phyloP scores from a whole-genome alignment of 2,113 vertebrate genomes.

The Panthera tigris region DNA sequence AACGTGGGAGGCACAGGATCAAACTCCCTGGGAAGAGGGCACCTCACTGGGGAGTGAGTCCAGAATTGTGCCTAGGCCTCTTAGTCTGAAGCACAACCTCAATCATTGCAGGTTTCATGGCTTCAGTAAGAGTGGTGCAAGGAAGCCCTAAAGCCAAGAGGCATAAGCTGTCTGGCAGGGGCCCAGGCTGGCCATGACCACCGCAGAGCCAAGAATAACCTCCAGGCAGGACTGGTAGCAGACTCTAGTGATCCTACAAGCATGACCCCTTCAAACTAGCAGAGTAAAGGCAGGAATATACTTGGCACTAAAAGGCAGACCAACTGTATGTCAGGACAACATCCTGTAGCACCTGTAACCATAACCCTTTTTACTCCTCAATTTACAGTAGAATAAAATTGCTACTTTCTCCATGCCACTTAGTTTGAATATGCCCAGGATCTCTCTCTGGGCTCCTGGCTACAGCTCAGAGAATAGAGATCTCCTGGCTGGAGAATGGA shows the following conservation, averaged over 20 bases:
- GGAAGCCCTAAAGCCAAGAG: not conserved
- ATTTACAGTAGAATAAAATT: not conserved
- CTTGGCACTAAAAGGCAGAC: slow-evolving; percentile 4
- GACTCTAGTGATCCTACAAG: not conserved
- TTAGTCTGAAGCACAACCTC: slow-evolving; percentile 52
- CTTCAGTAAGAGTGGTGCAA: not conserved
- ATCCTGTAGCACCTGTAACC: not conserved
- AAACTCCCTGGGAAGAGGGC: slow-evolving; percentile 26
- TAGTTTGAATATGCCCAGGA: not conserved
- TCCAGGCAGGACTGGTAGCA: not conserved
- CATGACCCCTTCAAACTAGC: not conserved
- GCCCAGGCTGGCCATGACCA: not conserved
- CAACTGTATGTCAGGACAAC: slow-evolving; percentile 25
- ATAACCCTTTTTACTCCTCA: not conserved
- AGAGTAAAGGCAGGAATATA: not conserved
- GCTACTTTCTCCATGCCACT: not conserved
- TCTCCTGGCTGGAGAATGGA: not conserved
- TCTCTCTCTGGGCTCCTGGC: not conserved
- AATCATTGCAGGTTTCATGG: not conserved
- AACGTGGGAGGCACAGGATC: slow-evolving; percentile 40
- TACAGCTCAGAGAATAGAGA: slow-evolving; percentile 27
- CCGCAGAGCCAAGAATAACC: slow-evolving; percentile 14
- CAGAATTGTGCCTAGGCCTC: slow-evolving; percentile 9
- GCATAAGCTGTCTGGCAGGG: not conserved
- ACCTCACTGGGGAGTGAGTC: not conserved